Conservation (phyloP, 2,797 vertebrate species). For the Hippoglossus hippoglossus region DNA sequence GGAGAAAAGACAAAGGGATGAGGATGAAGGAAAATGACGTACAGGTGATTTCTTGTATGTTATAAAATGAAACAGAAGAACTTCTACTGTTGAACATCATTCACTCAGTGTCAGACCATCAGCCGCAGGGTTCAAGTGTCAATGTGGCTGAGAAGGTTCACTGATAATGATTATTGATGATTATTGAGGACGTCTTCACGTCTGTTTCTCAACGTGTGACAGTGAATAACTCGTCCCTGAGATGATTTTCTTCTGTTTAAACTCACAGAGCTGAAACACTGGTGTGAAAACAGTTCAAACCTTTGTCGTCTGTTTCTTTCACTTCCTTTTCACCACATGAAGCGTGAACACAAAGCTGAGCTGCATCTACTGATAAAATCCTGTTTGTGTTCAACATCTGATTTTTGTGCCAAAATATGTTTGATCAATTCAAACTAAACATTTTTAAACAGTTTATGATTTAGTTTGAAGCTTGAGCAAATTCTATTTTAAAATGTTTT, state of each 20-base stretch:
- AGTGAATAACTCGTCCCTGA: not conserved
- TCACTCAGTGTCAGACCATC: conserved; percentile 16
- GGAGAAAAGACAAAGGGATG: not conserved
- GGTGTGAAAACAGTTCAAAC: not conserved
- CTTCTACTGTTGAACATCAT: not conserved
- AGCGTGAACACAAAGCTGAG: conserved; percentile 14
- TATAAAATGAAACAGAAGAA: not conserved
- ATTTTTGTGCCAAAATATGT: too few relatives aligned
- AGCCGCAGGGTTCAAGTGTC: not conserved
- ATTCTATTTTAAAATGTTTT: too few relatives aligned
- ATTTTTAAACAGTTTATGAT: too few relatives aligned
- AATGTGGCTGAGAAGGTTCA: not conserved
- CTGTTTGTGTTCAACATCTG: too few relatives aligned
- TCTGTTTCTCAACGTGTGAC: conserved; percentile 3
- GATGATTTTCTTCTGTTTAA: not conserved
- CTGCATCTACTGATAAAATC: conserved; percentile 1
- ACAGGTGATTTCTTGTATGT: not conserved
- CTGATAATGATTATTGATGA: conserved; percentile 12
- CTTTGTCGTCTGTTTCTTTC: conserved; percentile 37
- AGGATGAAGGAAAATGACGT: not conserved
- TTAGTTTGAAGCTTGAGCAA: too few relatives aligned
- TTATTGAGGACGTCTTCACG: too few relatives aligned
- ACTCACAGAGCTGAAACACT: conserved; percentile 3
- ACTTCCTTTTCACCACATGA: conserved; percentile 37
- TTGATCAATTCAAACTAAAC: too few relatives aligned